A percentile compares a stretch with the other conserved stretches of the same genome.
These are phyloP conservation scores for Sebastes reedi DNA, from an alignment of 2,797 vertebrate genomes.

Conservation along the genomic window DNA sequence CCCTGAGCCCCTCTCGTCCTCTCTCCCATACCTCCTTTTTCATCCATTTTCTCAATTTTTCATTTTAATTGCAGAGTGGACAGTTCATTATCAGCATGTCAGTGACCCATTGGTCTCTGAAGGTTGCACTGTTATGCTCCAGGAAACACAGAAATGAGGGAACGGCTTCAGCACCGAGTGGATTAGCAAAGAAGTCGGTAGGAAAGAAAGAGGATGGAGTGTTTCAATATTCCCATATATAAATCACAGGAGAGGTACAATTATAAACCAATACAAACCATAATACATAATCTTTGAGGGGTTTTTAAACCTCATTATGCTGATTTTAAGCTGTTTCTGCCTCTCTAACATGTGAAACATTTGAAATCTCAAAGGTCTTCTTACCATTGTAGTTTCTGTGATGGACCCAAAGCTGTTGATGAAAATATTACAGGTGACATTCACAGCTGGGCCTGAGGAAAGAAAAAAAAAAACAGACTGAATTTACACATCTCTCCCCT, in stretches of 20 bases:
- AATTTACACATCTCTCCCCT: conserved; percentile 20
- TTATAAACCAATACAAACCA: not conserved
- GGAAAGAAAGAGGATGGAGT: not conserved
- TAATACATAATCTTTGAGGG: not conserved
- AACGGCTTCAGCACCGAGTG: conserved; percentile 38
- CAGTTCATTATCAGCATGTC: conserved; percentile 82
- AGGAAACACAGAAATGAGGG: conserved; percentile 66
- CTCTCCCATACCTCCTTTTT: conserved; percentile 28
- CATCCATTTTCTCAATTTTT: conserved; percentile 75
- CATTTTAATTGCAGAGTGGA: conserved; percentile 83
- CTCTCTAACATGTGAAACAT: not conserved
- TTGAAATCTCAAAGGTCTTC: conserved; percentile 27
- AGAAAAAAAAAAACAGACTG: conserved; percentile 40
- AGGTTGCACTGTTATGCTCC: conserved; percentile 74
- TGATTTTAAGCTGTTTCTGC: not conserved
- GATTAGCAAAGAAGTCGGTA: conserved; percentile 39
- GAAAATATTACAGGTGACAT: conserved; percentile 97
- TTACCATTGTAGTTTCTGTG: conserved; percentile 97
- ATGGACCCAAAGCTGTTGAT: conserved; percentile 97
- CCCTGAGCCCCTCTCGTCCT: conserved; percentile 13
- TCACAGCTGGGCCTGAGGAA: conserved; percentile 89
- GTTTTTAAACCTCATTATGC: not conserved
- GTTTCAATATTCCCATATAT: not conserved
- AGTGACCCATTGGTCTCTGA: conserved; percentile 79
- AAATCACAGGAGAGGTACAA: not conserved